Base-by-base conservation (phyloP, 2,888 invertebrate species). In the Physocephala rufipes region DNA sequence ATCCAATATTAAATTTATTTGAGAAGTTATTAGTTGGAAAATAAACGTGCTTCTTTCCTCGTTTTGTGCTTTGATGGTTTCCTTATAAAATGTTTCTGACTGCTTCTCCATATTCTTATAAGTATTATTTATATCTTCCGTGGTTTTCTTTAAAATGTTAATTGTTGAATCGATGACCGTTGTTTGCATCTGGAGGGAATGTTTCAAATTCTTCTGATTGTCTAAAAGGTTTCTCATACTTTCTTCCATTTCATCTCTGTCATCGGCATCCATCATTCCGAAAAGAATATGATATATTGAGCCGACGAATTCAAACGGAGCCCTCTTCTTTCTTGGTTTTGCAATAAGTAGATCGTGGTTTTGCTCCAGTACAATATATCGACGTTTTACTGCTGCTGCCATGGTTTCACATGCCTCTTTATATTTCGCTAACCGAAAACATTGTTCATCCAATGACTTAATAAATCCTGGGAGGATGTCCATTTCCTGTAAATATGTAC, bases 271-370 rank as follows among this genome's bases (percentile, higher is more conserved):
- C 68, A 61, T 68, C 45, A 49, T 68, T 30, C 45, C 45, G 49
- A 68, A 68, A 21, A 68, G 59, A n/a, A 68, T 59, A 30, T 68
- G 68, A 21, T 43, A 59, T 13, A 68, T n/a, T 43, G 68, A 68
- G n/a, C 68, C 68, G 45, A 68, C 43, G 61, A 68, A 68, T 45
- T 68, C 59, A 30, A 68, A 59, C 45, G 68, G 61, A 26, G 68
- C 68, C 61, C 61, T 66, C 53, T 51, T 68, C 53, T 28, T 26
- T 51, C 51, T 55, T 21, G 21, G 21, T 21, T 24, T 19, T 19
- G 2, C 26, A 15, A 55, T 55, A 12, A 55, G 55, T 24, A 19
- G 24, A 13, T 55, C 55, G 24, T 21, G 21, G 55, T 55, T 55
- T 24, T 55, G 7, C 55, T 55, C 26, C 12, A 55, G 24, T 19